A percentile compares a stretch with the other conserved stretches of the same genome.
Evolutionary conservation across 2,113 vertebrate genomes (phyloP).

Genomic region (Anarhynchus alexandrinus): DNA sequence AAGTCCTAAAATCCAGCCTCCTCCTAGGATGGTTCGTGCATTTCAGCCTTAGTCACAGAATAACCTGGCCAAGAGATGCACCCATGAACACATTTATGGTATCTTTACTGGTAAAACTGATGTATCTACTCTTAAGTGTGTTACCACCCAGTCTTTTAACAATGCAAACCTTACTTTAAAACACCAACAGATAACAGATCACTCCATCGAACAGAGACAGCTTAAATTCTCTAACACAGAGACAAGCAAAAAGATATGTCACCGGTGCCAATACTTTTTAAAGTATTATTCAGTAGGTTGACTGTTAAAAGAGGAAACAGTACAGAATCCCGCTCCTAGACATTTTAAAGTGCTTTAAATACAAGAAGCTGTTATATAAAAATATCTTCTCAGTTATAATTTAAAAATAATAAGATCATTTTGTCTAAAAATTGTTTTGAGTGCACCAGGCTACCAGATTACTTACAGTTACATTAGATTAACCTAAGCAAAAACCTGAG

Average conservation of each 20-base stretch:
- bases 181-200: neutral
- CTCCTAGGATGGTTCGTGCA: neutral
- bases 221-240: neutral
- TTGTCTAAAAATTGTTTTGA: neutral
- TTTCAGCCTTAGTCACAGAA: neutral
- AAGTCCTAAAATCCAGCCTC: neutral
- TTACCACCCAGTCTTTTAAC: neutral
- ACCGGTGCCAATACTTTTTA: neutral
- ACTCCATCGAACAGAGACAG: neutral
- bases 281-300: neutral
- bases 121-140: neutral
- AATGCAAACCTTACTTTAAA: neutral
- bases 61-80: neutral
- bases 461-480: conserved; percentile 39
- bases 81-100: fast-evolving
- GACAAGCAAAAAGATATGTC: neutral
- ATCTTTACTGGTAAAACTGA: neutral
- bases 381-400: neutral
- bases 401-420: neutral
- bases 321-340: neutral
- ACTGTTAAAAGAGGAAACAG: neutral
- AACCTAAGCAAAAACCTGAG: conserved; percentile 28
- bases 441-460: neutral
- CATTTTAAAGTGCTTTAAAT: neutral
- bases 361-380: neutral